Evolutionary conservation across 2,113 vertebrate genomes (phyloP), one percentile per base, ranked within the genome.

Genomic region (Podocnemis expansa): DNA sequence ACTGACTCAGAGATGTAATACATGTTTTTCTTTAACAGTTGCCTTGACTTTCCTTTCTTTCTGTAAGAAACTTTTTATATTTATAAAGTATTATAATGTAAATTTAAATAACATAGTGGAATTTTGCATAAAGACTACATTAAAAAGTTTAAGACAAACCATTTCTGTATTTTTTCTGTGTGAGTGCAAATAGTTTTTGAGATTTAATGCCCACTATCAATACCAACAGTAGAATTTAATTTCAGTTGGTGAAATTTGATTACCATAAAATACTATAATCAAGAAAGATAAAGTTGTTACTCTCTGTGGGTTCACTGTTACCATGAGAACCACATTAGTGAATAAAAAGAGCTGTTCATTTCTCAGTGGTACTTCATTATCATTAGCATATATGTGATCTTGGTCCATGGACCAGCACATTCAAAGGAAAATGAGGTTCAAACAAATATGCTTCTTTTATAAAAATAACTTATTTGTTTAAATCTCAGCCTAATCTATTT

Each of bases 331-430:
- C 75, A 19, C 6, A 76, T 85, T 80, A 86, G 43, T 60, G 73
- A 83, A 76, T 43, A 90, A 87, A 80, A 84, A 27, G 34, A 85
- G 60, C 43, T 83, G 80, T 73, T 89, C n/a, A 89, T 90, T 93
- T 89, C 70, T 95, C 73, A 84, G 6, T 41, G 58, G 51, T 70
- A 88, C 31, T 93, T 87, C 82, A 88, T 47, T 84, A 88, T 21
- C 6, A 86, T 63, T 84, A 89, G 27, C 21, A 51, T 67, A 58
- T 49, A 34, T 45, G 47, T 27, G 34, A 89, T 83, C 58, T 90
- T 1, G 1, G 56, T 82, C 41, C 81, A 76, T 27, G 13, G 55
- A 87, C 29, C 27, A 92, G 79, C 49, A 63, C 45, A 85, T n/a
- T 91, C 12, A 81, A 87, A 93, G 75, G 58, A 54, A 91, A 85